phyloP scores from a whole-genome alignment of 2,888 invertebrate species.

The Oxytorus armatus region DNA sequence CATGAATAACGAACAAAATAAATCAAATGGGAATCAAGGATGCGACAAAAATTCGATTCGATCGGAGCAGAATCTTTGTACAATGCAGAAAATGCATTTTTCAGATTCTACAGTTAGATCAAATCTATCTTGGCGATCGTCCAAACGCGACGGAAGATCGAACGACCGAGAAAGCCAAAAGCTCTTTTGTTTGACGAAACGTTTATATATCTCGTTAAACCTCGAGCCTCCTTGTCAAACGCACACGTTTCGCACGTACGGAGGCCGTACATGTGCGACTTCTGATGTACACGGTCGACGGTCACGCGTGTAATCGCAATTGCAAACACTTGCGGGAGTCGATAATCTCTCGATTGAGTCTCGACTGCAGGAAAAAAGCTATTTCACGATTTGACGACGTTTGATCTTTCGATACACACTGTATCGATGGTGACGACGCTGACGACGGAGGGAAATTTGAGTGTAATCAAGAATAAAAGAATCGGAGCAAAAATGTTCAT shows the following conservation, averaged over 20 bases:
- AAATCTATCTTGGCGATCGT: conserved; percentile 27
- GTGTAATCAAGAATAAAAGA: too few relatives aligned
- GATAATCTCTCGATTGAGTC: conserved; percentile 61
- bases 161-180: conserved; percentile 1
- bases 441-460: too few relatives aligned
- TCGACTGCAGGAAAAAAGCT: neutral
- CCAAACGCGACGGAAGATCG: conserved; percentile 32
- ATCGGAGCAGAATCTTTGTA: conserved; percentile 31
- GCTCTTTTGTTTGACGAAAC: conserved; percentile 5
- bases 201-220: conserved; percentile 12
- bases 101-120: neutral
- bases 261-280: neutral
- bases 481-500: too few relatives aligned
- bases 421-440: too few relatives aligned
- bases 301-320: conserved; percentile 31
- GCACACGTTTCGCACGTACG: neutral
- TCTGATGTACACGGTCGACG: conserved; percentile 17
- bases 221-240: conserved; percentile 6
- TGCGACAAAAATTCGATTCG: conserved; percentile 6
- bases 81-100: conserved; percentile 6
- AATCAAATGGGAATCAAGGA: neutral
- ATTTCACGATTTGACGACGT: too few relatives aligned
- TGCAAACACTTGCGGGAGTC: conserved; percentile 53
- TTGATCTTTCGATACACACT: too few relatives aligned
- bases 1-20: neutral